Evolutionary conservation across 2,797 vertebrate genomes (phyloP), one percentile per base, ranked within the genome.

Genomic region (Rhinoraja longicauda): DNA sequence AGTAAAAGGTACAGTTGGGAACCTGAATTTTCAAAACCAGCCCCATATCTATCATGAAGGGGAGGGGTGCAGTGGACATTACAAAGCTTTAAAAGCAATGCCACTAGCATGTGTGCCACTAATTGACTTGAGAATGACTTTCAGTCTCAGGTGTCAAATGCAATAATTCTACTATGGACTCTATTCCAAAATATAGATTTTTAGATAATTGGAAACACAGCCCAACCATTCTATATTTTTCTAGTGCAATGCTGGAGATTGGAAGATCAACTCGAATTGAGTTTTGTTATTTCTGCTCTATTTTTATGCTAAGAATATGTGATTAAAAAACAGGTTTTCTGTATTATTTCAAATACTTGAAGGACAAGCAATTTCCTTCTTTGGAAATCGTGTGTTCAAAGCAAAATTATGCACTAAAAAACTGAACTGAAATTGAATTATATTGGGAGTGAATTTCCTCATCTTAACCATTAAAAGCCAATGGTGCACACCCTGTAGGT

Each of bases 41-140:
- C 73, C 45, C 39, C 45, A 29, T 70, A 73, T 45, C 67, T 45
- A 53, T 39, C 24, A 92, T 92, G 45, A 15, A 75, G 70, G 39
- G 62, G 21, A 67, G 19, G 36, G 17, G 32, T 45, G 15, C 45
- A 39, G 12, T 29, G 29, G 70, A 92, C 70, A 92, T 7, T 24
- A 29, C 45, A 75, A 75, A 72, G 15, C 39, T 70, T 92, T 75
- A 92, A 92, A 92, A 73, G 36, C 90, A 92, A 21, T 39, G 70
- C 70, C 39, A 92, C 90, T 7, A 92, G 24, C 70, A 92, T 73
- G 90, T 73, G 39, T 57, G 45, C 70, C 45, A 26, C 90, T 92
- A 92, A 92, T 75, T 92, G 70, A 92, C 90, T 92, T 29, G 90
- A 92, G 90, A 73, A 92, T 91, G 90, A 91, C 39, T 91, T 92